Evolutionary conservation across 2,888 invertebrate genomes (phyloP), one percentile per base, ranked within the genome.

Genomic region (Pristionchus mayeri): DNA sequence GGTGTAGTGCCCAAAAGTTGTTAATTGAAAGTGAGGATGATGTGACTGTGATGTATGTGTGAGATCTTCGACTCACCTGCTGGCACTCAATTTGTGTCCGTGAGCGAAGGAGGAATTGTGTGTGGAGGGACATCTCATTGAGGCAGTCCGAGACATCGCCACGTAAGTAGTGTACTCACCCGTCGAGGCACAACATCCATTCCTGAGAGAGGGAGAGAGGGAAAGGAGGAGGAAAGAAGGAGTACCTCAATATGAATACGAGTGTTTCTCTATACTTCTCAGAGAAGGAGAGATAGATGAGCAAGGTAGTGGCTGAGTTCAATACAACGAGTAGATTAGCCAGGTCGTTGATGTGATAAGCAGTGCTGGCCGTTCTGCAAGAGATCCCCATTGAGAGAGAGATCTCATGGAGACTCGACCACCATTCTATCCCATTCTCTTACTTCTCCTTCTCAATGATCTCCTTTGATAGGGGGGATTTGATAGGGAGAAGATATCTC

Each of bases 271-370:
- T 86, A 86, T 92, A 92, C 82, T 91, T 92, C 60, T 90, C 91
- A 18, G 90, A 90, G 86, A 92, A 92, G 27, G 86, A 86, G 27
- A 91, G 88, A 87, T 92, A 92, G 76, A 92, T 88, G 75, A 92
- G 87, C 86, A 90, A 90, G 11, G 91, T 92, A 13, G 92, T 92
- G 34, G 90, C 89, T n/a, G 91, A 91, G 86, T 91, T 91, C 30
- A 92, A 85, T 11, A 91, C 89, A 11, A 92, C 92, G 40, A 92
- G 87, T 24, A 92, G 87, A 75, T 90, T 91, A 34, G 90, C 87
- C 40, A 91, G 85, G 84, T 92, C 92, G 85, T 92, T 92, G 67
- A 92, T 85, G 78, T 88, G 87, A 86, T 88, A 92, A 54, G 91
- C 91, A 34, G 90, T 86, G 71, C 85, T 82, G 37, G 89, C 82